Conservation (phyloP, 2,888 invertebrate genomes). For the Lasioglossum lativentre region DNA sequence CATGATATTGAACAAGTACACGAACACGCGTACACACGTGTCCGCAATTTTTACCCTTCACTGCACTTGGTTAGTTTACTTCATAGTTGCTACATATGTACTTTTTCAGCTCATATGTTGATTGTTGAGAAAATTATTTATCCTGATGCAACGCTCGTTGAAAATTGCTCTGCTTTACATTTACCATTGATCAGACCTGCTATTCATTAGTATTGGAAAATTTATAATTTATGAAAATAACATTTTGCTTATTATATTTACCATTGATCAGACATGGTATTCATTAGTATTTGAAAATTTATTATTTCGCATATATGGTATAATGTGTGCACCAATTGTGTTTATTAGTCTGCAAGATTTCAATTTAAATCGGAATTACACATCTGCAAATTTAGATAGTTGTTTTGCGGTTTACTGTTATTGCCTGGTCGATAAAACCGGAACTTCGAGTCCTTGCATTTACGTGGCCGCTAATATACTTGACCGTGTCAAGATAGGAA, state of each 20-base stretch:
- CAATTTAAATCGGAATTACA: neutral
- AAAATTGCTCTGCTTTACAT: too few relatives aligned
- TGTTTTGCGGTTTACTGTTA: neutral
- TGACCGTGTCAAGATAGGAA: slow-evolving; percentile 26
- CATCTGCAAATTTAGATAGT: neutral
- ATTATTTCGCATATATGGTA: neutral
- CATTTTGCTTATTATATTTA: too few relatives aligned
- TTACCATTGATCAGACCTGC: too few relatives aligned
- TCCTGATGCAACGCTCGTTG: too few relatives aligned
- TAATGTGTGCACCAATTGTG: neutral
- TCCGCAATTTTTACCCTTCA: neutral
- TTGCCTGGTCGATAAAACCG: neutral
- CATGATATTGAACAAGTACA: neutral
- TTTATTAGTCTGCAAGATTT: neutral
- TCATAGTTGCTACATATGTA: too few relatives aligned
- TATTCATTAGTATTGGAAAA: too few relatives aligned
- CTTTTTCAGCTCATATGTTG: too few relatives aligned
- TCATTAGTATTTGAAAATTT: neutral
- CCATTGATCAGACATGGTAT: too few relatives aligned
- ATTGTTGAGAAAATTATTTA: too few relatives aligned
- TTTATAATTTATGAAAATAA: too few relatives aligned
- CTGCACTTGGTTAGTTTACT: neutral
- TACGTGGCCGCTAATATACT: slow-evolving; percentile 19
- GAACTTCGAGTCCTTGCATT: slow-evolving; percentile 31
- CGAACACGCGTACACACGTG: neutral